These are phyloP conservation scores for Andrena praecox DNA, from an alignment of 2,888 invertebrate species.

Conservation along the genomic window DNA sequence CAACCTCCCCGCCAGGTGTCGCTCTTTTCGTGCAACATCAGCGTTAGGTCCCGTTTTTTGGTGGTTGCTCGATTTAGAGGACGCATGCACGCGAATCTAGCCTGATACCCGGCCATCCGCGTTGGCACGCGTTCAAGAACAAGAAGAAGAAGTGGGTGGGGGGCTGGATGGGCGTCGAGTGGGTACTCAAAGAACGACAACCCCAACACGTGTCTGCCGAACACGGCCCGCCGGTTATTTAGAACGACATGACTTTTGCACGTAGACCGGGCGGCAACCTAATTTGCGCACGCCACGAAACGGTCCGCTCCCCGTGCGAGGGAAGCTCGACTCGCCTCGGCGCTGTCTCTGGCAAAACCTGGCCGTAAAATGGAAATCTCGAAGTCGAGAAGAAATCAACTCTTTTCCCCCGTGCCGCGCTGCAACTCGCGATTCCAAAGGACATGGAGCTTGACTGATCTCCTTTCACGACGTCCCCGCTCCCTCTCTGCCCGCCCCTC, in stretches of 20 bases:
- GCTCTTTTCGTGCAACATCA: slow-evolving; percentile 29
- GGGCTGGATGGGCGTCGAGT: slow-evolving; percentile 40
- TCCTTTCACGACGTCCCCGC: background rate
- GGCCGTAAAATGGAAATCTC: background rate
- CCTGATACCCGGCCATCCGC: slow-evolving; percentile 24
- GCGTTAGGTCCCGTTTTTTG: slow-evolving; percentile 7
- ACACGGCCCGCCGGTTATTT: slow-evolving; percentile 69
- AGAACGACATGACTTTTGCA: slow-evolving; percentile 62
- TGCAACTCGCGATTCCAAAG: background rate
- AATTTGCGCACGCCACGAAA: slow-evolving; percentile 61
- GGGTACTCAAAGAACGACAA: slow-evolving; percentile 68
- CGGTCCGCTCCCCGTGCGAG: background rate
- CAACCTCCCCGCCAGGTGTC: background rate
- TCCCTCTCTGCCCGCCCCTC: background rate
- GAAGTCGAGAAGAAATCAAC: too few species aligned
- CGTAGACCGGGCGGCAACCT: slow-evolving; percentile 61
- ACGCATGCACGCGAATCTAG: slow-evolving; percentile 60
- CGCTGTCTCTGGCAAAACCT: background rate
- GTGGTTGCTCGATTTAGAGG: slow-evolving; percentile 59
- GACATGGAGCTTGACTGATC: background rate
- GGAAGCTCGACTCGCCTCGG: background rate
- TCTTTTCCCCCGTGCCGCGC: background rate
- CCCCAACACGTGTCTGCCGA: slow-evolving; percentile 71
- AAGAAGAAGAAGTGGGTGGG: slow-evolving; percentile 23
- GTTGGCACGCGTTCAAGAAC: slow-evolving; percentile 56